phyloP scores from a whole-genome alignment of 2,888 invertebrate species.

The Spicauda simplicius region DNA sequence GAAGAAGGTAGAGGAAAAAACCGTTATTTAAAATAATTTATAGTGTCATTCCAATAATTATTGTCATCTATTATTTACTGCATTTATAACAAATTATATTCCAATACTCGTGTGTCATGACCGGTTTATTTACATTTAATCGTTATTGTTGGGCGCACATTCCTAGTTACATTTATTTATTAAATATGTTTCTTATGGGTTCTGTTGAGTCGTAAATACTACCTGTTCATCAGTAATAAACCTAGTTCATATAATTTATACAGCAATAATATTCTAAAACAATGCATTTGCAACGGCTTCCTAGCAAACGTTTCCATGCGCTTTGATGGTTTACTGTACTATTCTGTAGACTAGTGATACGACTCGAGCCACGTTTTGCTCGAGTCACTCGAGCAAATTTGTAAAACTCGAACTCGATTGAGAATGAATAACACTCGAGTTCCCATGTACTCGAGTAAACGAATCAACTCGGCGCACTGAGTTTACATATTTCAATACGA shows the following conservation, averaged over 20 bases:
- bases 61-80: not conserved
- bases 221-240: slow-evolving; percentile 12
- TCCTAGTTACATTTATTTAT: not conserved
- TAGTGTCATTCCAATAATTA: not conserved
- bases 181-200: no score
- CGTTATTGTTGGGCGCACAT: not conserved
- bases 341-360: no score
- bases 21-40: not conserved
- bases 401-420: no score
- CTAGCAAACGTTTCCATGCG: slow-evolving; percentile 2
- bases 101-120: not conserved
- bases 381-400: no score
- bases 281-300: slow-evolving; percentile 24
- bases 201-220: not conserved
- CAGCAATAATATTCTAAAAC: slow-evolving; percentile 8
- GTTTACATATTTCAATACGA: no score
- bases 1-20: not conserved
- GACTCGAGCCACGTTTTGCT: no score
- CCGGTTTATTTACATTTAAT: slow-evolving; percentile 5
- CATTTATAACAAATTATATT: not conserved
- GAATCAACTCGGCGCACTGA: no score
- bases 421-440: no score
- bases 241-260: slow-evolving; percentile 11
- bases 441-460: no score
- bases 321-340: not conserved